Evolutionary conservation across 2,888 invertebrate genomes (phyloP), one percentile per base, ranked within the genome.

Genomic region (Sarcophaga subvicina): DNA sequence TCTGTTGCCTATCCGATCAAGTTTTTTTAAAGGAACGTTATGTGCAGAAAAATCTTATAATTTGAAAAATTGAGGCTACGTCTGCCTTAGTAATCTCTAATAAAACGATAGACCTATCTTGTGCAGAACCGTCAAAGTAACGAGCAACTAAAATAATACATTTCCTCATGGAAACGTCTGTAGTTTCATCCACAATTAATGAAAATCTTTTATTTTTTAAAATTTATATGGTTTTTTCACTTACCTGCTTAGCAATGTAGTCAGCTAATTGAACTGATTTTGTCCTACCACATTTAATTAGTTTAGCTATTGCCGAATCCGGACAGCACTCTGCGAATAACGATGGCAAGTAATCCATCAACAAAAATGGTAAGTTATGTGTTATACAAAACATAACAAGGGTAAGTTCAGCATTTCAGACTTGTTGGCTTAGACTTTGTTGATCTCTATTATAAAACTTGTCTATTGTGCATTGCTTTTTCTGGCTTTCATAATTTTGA

Each of bases 331-430:
- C 62, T 17, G 60, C 63, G 63, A 78, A 25, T 78, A 78, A 78
- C 17, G 63, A 12, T 70, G 79, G 78, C n/a, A 71, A 64, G 54
- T 79, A 79, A 63, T 79, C 79, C 54, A 79, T 79, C 47, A 79
- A 17, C 45, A 78, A 69, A 60, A 78, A 78, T 80, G 79, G 80
- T 22, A 84, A 72, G 45, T 86, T 83, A 49, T 82, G 86, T 22
- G 77, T 78, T 70, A 85, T 67, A 54, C 70, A 70, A 84, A 86
- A 88, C 80, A 88, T 86, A 20, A 83, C 80, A 22, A 87, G 59
- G 25, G 76, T 76, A 12, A 80, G 37, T 37, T 88, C 85, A 3
- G 81, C 85, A 71, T 85, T 25, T 12, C 70, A 37, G 20, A 80
- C 78, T 8, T 80, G 27, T 10, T 67, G 27, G 6, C 49, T 54